Base-by-base conservation (phyloP, 1,140 invertebrate species). In the Hypothenemus hampei region DNA sequence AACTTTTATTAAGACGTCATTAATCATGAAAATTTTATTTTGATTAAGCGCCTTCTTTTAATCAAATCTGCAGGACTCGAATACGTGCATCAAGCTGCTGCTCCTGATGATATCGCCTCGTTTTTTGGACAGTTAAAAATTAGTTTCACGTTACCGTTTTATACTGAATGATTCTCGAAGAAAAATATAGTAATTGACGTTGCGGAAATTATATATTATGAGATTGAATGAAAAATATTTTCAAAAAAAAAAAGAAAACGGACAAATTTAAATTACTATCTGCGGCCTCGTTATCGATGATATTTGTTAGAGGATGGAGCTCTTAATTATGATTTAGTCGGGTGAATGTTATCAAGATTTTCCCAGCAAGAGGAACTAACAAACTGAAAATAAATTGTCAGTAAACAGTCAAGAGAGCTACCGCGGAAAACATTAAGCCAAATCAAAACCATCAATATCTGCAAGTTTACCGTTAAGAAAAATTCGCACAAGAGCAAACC, bases 381-480 rank as follows among this genome's bases (percentile, higher is more conserved):
- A 48, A 50, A 22, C 40, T 20, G 26, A 44, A 43, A 44, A 53
- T 40, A 53, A 53, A 53, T 53, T 11, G 39, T 23, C 39, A 33
- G 24, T 51, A n/a, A 55, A 55, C 40, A 24, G 52, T 37, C 23
- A 26, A n/a, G n/a, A n/a, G 21, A 10, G 44, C 52, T 43, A 49
- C 40, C 29, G 46, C 54, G 45, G 54, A 57, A 57, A 57, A 57
- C 45, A 49, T 57, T 49, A 57, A 49, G 26, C 22, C 54, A 35
- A 50, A 57, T 57, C 54, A 49, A 44, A 49, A 50, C 33, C 29
- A 50, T 57, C 46, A 47, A 56, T 56, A 56, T 47, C 36, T 39
- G 11, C 44, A 15, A 35, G n/a, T 49, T 29, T 49, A 31, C 54
- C 54, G 54, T 48, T 50, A 50, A 41, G 21, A 44, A 57, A 57